phyloP scores from a whole-genome alignment of 2,888 invertebrate genomes.

The Blera fallax region DNA sequence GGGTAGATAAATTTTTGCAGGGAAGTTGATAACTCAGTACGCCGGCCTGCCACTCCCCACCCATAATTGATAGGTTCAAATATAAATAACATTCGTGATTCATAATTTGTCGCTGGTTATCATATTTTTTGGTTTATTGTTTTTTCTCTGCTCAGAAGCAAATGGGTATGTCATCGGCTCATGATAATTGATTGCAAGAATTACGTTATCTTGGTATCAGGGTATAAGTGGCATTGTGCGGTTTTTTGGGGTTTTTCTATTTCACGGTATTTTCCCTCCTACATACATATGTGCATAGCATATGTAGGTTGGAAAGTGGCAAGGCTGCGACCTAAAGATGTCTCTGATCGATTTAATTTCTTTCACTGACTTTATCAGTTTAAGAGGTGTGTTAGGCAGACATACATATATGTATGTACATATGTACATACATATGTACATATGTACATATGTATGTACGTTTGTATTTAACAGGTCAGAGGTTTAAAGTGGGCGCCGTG shows the following conservation, averaged over 20 bases:
- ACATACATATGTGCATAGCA: too few relatives aligned
- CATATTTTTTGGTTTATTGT: neutral
- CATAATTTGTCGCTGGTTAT: conserved; percentile 27
- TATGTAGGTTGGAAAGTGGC: neutral
- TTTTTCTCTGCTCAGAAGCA: neutral
- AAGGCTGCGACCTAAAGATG: neutral
- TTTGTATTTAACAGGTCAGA: too few relatives aligned
- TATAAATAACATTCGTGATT: conserved; percentile 52
- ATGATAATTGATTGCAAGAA: conserved; percentile 15
- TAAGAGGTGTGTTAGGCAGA: too few relatives aligned
- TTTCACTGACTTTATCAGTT: too few relatives aligned
- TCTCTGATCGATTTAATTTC: too few relatives aligned
- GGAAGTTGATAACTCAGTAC: conserved; percentile 21
- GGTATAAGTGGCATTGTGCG: neutral
- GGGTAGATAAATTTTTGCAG: conserved; percentile 19
- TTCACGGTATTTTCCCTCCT: neutral
- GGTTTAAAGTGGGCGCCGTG: too few relatives aligned
- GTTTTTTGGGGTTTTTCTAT: neutral
- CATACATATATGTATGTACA: too few relatives aligned
- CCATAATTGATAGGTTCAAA: conserved; percentile 41
- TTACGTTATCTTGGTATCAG: neutral
- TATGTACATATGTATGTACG: too few relatives aligned
- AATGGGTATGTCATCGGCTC: neutral
- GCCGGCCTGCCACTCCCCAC: conserved; percentile 57
- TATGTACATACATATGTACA: too few relatives aligned